These are phyloP conservation scores for Melanotaenia maccullochi DNA, from an alignment of 2,797 vertebrate genomes.

Conservation along the genomic window DNA sequence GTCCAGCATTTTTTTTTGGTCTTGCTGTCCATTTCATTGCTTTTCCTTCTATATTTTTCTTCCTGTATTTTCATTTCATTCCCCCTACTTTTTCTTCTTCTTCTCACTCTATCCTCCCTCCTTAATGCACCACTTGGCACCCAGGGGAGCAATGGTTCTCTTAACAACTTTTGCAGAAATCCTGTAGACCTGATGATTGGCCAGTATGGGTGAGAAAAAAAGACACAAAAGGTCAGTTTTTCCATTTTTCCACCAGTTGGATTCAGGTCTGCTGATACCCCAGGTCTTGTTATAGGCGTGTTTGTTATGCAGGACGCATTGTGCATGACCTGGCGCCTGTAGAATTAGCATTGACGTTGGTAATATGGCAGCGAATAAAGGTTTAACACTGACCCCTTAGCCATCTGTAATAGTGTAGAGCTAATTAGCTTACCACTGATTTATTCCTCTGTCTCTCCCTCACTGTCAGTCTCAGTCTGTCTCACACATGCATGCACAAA, in stretches of 20 bases:
- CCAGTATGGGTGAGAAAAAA: conserved; percentile 26
- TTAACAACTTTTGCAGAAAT: conserved; percentile 60
- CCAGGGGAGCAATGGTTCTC: conserved; percentile 54
- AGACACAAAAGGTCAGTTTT: conserved; percentile 60
- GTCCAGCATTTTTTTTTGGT: conserved; percentile 13
- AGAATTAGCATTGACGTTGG: conserved; percentile 61
- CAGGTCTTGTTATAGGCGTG: conserved; percentile 29
- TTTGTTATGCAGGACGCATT: conserved; percentile 57
- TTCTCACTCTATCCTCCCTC: conserved; percentile 28
- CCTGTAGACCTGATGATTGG: conserved; percentile 44
- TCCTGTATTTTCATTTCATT: conserved; percentile 28
- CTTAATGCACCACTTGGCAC: conserved; percentile 31
- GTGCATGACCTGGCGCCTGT: conserved; percentile 58
- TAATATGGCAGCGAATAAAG: conserved; percentile 74
- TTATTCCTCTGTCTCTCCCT: conserved; percentile 27
- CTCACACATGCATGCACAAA: conserved; percentile 43
- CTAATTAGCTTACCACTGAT: conserved; percentile 71
- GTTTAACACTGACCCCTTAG: conserved; percentile 70
- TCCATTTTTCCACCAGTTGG: conserved; percentile 35
- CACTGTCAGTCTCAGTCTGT: conserved; percentile 40
- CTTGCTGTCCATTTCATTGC: neutral
- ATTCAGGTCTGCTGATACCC: conserved; percentile 28
- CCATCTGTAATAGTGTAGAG: conserved; percentile 64
- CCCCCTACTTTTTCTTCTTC: conserved; percentile 9
- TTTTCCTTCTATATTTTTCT: conserved; percentile 23